Evolutionary conservation across 2,888 invertebrate genomes (phyloP).

Genomic region (Phrixothrix hirtus): DNA sequence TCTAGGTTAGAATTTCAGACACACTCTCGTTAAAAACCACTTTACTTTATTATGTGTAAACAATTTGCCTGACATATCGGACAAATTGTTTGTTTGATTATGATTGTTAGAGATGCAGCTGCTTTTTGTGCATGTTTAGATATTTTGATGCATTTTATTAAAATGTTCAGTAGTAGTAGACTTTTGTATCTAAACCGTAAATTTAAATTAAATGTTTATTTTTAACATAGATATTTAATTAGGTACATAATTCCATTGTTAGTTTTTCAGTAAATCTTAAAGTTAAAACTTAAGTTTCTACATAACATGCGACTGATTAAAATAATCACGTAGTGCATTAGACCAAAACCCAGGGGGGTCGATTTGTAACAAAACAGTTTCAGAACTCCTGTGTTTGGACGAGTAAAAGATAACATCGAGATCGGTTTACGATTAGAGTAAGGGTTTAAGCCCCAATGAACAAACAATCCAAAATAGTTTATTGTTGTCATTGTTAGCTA

Average conservation of each 20-base stretch:
- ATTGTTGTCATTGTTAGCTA: slow-evolving; percentile 22
- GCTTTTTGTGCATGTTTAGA: background rate
- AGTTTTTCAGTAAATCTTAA: too few relatives aligned
- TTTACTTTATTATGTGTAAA: slow-evolving; percentile 34
- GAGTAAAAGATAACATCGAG: slow-evolving; percentile 11
- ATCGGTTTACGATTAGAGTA: slow-evolving; percentile 12
- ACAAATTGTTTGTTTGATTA: slow-evolving; percentile 16
- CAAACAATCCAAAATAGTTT: slow-evolving; percentile 29
- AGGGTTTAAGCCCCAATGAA: slow-evolving; percentile 21
- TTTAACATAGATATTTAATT: too few relatives aligned
- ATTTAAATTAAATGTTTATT: too few relatives aligned
- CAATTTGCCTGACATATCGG: slow-evolving; percentile 25
- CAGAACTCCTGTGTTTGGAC: background rate
- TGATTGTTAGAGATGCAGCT: background rate
- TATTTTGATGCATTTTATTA: too few relatives aligned
- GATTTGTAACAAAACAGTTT: too few relatives aligned
- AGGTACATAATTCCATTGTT: too few relatives aligned
- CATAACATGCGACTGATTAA: too few relatives aligned
- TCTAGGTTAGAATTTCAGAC: slow-evolving; percentile 27
- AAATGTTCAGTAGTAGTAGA: too few relatives aligned
- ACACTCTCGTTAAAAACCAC: slow-evolving; percentile 35
- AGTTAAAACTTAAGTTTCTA: too few relatives aligned
- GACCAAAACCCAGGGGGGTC: too few relatives aligned
- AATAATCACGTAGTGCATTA: too few relatives aligned
- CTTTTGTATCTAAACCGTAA: too few relatives aligned